These are phyloP conservation scores for Simalia tracyae DNA, from an alignment of 2,797 vertebrate species.

Conservation along the genomic window DNA sequence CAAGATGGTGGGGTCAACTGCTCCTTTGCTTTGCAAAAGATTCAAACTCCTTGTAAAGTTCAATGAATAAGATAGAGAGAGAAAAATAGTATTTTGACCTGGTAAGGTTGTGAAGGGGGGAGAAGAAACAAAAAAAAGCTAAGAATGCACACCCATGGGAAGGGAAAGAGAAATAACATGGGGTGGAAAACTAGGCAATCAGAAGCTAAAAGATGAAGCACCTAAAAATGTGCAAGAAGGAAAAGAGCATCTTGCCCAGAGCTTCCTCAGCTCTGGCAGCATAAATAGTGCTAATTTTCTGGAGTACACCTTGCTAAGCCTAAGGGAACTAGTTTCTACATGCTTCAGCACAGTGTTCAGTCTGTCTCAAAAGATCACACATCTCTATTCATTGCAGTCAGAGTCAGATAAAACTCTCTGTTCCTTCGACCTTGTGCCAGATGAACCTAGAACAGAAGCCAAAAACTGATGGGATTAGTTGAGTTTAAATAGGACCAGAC, in stretches of 20 bases:
- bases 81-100: too few relatives aligned
- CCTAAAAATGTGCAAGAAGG: neutral
- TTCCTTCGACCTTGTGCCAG: neutral
- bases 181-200: neutral
- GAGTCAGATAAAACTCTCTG: neutral
- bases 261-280: neutral
- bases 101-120: too few relatives aligned
- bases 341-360: neutral
- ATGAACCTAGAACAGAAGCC: slow-evolving; percentile 44
- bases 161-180: neutral
- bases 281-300: neutral
- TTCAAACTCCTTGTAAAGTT: too few relatives aligned
- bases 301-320: neutral
- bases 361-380: neutral
- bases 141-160: neutral
- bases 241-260: neutral
- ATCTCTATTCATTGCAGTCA: neutral
- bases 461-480: slow-evolving; percentile 42
- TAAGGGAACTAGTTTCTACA: accelerated
- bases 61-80: too few relatives aligned
- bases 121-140: too few relatives aligned
- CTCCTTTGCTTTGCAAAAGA: too few relatives aligned
- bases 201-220: neutral
- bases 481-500: neutral
- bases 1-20: too few relatives aligned